Evolutionary conservation across 2,888 invertebrate species (phyloP).

Genomic region (Heliconius hortense): DNA sequence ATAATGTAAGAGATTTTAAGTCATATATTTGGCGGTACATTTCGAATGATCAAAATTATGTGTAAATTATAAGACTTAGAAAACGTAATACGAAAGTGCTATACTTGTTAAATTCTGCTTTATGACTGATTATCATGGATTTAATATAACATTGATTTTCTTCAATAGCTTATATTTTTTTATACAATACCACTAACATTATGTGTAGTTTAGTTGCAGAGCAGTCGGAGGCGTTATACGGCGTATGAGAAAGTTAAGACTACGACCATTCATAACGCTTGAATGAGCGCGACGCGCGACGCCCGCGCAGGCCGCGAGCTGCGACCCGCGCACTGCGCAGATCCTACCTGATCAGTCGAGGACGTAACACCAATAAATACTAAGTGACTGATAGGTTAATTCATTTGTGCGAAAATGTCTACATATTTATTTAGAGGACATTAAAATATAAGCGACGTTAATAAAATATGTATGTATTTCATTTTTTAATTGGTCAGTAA

Average conservation of each 20-base stretch:
- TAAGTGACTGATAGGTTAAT: neutral
- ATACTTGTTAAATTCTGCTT: neutral
- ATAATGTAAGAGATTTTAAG: neutral
- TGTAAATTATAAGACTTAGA: neutral
- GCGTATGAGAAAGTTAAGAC: constrained; percentile 75
- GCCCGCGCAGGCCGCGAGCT: constrained; percentile 52
- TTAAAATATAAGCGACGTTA: neutral
- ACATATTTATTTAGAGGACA: neutral
- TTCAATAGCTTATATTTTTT: too few relatives aligned
- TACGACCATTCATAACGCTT: constrained; percentile 78
- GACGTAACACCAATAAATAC: neutral
- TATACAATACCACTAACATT: neutral
- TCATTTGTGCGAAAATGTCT: neutral
- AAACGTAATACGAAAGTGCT: neutral
- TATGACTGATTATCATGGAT: too few relatives aligned
- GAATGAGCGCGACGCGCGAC: constrained; percentile 73
- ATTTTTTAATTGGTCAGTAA: neutral
- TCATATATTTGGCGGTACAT: neutral
- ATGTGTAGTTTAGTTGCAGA: neutral
- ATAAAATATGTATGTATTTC: neutral
- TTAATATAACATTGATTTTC: too few relatives aligned
- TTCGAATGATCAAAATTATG: neutral
- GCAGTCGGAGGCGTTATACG: constrained; percentile 56
- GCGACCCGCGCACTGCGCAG: constrained; percentile 31
- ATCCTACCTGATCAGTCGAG: neutral